phyloP scores from a whole-genome alignment of 2,797 vertebrate genomes.

The Artibeus jamaicensis region DNA sequence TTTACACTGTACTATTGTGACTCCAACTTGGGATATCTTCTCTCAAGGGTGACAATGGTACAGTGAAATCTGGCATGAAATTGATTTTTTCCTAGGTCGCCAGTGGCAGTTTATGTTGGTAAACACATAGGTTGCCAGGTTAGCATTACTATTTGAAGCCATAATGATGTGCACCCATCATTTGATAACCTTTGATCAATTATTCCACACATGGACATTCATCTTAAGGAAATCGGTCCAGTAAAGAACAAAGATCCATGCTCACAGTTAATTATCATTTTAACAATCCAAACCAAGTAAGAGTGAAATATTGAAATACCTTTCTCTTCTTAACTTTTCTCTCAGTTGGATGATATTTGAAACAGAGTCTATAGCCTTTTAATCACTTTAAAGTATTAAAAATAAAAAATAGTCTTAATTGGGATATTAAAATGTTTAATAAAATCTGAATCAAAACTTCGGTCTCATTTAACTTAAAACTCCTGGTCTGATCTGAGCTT shows the following conservation, averaged over 20 bases:
- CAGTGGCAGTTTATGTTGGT: not conserved
- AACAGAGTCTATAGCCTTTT: slow-evolving; percentile 19
- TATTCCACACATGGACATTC: not conserved
- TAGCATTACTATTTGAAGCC: not conserved
- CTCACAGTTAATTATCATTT: not conserved
- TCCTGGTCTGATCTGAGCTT: slow-evolving; percentile 18
- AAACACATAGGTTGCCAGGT: not conserved
- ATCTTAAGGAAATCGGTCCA: slow-evolving; percentile 4
- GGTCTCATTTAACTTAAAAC: slow-evolving; percentile 59
- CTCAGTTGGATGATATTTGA: slow-evolving; percentile 30
- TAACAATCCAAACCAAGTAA: not conserved
- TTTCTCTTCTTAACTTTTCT: slow-evolving; percentile 30
- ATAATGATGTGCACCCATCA: not conserved
- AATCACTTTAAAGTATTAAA: slow-evolving; percentile 53
- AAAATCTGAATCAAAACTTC: slow-evolving; percentile 54
- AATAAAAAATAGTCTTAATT: slow-evolving; percentile 48
- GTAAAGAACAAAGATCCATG: not conserved
- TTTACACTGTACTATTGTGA: not conserved
- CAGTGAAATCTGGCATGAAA: not conserved
- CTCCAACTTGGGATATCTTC: not conserved
- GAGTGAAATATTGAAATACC: slow-evolving; percentile 34
- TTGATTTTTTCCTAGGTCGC: not conserved
- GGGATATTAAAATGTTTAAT: slow-evolving; percentile 53
- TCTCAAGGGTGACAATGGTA: not conserved
- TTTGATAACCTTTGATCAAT: not conserved